Conservation (phyloP, 1,140 invertebrate species). For the Camponotus pennsylvanicus region DNA sequence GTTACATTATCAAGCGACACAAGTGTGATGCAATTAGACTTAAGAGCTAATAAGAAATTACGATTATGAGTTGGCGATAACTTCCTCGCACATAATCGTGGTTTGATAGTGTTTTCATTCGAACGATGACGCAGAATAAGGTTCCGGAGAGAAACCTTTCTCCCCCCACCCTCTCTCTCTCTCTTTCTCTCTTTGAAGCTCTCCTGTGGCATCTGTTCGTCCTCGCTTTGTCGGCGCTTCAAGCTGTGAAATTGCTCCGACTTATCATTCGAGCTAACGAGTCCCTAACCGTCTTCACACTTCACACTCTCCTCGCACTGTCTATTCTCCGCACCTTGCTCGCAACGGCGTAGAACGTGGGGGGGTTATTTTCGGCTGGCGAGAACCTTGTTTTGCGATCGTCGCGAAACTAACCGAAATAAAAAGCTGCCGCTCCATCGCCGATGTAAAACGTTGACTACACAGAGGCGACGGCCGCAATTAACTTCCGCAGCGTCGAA, state of each 20-base stretch:
- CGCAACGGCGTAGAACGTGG: slow-evolving; percentile 71
- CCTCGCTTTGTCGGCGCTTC: slow-evolving; percentile 76
- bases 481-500: slow-evolving; percentile 50
- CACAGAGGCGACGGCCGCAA: slow-evolving; percentile 36
- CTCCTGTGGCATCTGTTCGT: slow-evolving; percentile 68
- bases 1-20: background rate
- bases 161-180: slow-evolving; percentile 11
- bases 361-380: slow-evolving; percentile 49
- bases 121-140: slow-evolving; percentile 67
- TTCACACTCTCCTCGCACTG: slow-evolving; percentile 77
- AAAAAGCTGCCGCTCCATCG: slow-evolving; percentile 10
- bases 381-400: slow-evolving; percentile 5
- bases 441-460: slow-evolving; percentile 15
- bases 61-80: slow-evolving; percentile 2
- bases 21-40: slow-evolving; percentile 8
- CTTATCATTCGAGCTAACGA: slow-evolving; percentile 85
- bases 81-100: background rate
- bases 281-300: slow-evolving; percentile 81
- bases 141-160: slow-evolving; percentile 31
- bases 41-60: slow-evolving; percentile 22
- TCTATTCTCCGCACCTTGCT: slow-evolving; percentile 70
- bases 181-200: slow-evolving; percentile 53
- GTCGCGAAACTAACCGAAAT: background rate
- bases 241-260: slow-evolving; percentile 83
- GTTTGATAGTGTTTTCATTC: slow-evolving; percentile 59